phyloP scores from a whole-genome alignment of 2,797 vertebrate species.

The Erethizon dorsatum region DNA sequence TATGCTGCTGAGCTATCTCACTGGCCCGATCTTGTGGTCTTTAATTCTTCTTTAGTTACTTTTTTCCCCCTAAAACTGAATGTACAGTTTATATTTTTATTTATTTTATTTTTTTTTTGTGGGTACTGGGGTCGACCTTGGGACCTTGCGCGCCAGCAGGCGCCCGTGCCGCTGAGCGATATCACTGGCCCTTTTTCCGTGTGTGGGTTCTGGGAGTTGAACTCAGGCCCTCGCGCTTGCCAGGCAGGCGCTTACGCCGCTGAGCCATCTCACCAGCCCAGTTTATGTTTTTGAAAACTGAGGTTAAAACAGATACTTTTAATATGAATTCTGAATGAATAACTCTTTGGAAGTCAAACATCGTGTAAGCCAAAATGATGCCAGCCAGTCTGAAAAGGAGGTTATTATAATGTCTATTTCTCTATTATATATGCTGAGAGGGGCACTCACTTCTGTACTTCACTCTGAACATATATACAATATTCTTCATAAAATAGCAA shows the following conservation, averaged over 20 bases:
- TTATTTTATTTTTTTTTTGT: no score
- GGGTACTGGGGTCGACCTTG: no score
- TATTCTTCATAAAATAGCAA: background rate
- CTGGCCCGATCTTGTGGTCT: background rate
- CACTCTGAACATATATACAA: background rate
- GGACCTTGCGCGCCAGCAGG: no score
- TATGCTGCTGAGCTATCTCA: no score
- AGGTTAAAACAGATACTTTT: background rate
- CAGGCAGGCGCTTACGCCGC: no score
- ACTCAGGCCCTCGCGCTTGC: no score
- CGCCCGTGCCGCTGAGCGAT: no score
- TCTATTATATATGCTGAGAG: background rate
- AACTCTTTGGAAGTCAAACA: background rate
- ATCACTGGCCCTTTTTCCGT: no score
- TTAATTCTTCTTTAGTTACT: background rate
- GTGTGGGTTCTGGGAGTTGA: no score
- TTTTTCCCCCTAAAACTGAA: background rate
- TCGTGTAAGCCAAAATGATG: background rate
- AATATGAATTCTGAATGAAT: slow-evolving; percentile 5
- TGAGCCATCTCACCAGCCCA: background rate
- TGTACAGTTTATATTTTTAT: background rate
- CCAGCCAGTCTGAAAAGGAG: background rate
- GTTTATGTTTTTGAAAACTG: slow-evolving; percentile 35
- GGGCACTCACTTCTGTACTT: background rate
- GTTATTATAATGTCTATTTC: background rate